A percentile compares a stretch with the other conserved stretches of the same genome.
These are phyloP conservation scores for Hydrocynus forskahlii DNA, from an alignment of 2,797 vertebrate genomes.

Conservation along the genomic window DNA sequence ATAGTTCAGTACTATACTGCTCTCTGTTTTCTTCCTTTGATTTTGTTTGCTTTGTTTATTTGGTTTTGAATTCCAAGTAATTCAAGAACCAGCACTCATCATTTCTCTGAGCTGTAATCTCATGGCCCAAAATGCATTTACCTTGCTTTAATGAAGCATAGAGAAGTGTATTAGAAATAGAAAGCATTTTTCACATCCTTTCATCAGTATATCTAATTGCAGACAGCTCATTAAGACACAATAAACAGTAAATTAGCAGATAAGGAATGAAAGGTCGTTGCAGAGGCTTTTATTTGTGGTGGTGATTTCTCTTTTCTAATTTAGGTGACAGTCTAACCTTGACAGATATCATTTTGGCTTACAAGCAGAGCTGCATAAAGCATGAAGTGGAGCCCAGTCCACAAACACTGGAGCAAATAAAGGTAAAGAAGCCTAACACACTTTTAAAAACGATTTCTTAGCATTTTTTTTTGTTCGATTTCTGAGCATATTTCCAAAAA, in stretches of 20 bases:
- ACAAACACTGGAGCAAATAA: slow-evolving; percentile 73
- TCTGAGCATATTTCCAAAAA: background rate
- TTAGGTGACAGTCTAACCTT: slow-evolving; percentile 73
- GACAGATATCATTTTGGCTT: slow-evolving; percentile 73
- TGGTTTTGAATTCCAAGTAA: background rate
- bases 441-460: no score
- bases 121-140: slow-evolving; percentile 28
- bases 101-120: slow-evolving; percentile 18
- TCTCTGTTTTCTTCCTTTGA: background rate
- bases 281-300: slow-evolving; percentile 37
- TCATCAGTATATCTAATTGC: slow-evolving; percentile 45
- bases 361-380: slow-evolving; percentile 76
- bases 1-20: background rate
- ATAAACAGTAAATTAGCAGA: slow-evolving; percentile 43
- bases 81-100: slow-evolving; percentile 8
- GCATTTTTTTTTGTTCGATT: background rate
- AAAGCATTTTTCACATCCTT: slow-evolving; percentile 41
- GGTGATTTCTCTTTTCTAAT: slow-evolving; percentile 60
- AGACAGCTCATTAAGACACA: slow-evolving; percentile 41
- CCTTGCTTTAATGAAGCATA: slow-evolving; percentile 46
- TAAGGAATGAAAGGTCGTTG: slow-evolving; percentile 44
- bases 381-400: slow-evolving; percentile 74
- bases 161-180: slow-evolving; percentile 17
- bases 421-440: slow-evolving; percentile 65
- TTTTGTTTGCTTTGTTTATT: slow-evolving; percentile 10